Evolutionary conservation across 1,140 invertebrate genomes (phyloP), one percentile per base, ranked within the genome.

Genomic region (Brachionus manjavacas): DNA sequence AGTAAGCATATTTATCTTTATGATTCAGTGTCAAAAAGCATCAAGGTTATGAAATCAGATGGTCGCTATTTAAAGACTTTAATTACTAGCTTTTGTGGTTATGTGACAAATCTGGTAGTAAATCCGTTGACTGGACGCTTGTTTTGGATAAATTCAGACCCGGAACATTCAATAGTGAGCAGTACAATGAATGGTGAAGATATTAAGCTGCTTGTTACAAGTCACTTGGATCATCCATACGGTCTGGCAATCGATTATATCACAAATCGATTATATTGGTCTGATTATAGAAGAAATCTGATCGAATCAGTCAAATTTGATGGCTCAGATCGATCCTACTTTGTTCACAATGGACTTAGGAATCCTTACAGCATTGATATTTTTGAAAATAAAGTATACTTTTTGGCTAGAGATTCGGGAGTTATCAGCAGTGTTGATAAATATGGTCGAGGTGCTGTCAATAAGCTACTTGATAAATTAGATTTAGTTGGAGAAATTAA

Each of bases 181-280:
- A 92, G 94, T 12, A 98, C 95, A 95, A 96, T 98, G 95, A 96
- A 98, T 87, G 97, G 97, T 0, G 94, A 93, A 0, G 94, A 94
- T 87, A 91, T 95, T 4, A 91, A 93, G 85, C 92, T 93, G 0
- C 87, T 99, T 2, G 93, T 98, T 1, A 92, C 92, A 0, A 93
- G 94, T 49, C 91, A 91, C 85, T 92, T 99, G 6, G 92, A 94
- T 8, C 93, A 94, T 87, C 96, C 96, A 0, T 93, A 94, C 1
- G 95, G 95, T 0, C 87, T 99, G 23, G 72, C 41, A 8, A 76
- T 76, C 14, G 72, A 76, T 49, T 76, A 14, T 16, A 46, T 49
- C 23, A 46, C 25, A 0, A 92, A 94, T 83, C 91, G 94, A 0
- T 90, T 99, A 1, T 99, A 95, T 88, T 99, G 96, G 96, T 94